These are phyloP conservation scores for Ctenopoma multispine DNA, from an alignment of 2,797 vertebrate genomes.

Conservation along the genomic window DNA sequence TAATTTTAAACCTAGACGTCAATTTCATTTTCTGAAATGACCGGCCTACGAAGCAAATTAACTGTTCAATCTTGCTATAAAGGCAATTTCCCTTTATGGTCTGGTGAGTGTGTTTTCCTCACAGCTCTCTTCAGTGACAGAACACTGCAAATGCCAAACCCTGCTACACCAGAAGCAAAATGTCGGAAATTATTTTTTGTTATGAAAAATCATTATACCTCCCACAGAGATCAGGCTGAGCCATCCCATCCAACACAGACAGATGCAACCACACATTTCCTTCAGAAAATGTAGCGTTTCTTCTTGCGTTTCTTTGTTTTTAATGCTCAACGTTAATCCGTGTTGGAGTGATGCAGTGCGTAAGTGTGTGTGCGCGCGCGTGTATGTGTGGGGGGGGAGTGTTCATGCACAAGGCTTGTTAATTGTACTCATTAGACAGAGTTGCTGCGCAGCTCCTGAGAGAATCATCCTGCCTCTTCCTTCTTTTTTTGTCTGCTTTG, in stretches of 20 bases:
- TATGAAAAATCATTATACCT: conserved; percentile 68
- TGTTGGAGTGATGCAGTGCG: conserved; percentile 36
- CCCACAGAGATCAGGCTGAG: conserved; percentile 68
- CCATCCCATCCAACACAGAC: conserved; percentile 46
- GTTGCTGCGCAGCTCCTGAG: conserved; percentile 70
- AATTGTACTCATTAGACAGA: conserved; percentile 81
- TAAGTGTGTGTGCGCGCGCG: conserved; percentile 19
- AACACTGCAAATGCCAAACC: conserved; percentile 64
- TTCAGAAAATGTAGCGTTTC: conserved; percentile 48
- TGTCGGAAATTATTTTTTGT: conserved; percentile 65
- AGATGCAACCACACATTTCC: conserved; percentile 39
- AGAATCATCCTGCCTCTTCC: conserved; percentile 62
- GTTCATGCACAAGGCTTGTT: conserved; percentile 58
- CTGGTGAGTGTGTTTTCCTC: conserved; percentile 57
- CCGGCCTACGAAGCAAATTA: conserved; percentile 63
- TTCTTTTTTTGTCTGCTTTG: conserved; percentile 61
- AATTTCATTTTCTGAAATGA: conserved; percentile 63
- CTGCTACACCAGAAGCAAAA: conserved; percentile 65
- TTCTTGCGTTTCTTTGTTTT: conserved; percentile 43
- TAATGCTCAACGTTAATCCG: conserved; percentile 33
- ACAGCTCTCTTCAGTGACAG: conserved; percentile 62
- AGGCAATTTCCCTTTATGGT: conserved; percentile 71
- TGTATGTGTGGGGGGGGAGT: conserved; percentile 18
- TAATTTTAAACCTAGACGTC: conserved; percentile 57
- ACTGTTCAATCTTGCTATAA: conserved; percentile 62